Conservation (phyloP, 2,113 vertebrate genomes). For the Dromaius novaehollandiae region DNA sequence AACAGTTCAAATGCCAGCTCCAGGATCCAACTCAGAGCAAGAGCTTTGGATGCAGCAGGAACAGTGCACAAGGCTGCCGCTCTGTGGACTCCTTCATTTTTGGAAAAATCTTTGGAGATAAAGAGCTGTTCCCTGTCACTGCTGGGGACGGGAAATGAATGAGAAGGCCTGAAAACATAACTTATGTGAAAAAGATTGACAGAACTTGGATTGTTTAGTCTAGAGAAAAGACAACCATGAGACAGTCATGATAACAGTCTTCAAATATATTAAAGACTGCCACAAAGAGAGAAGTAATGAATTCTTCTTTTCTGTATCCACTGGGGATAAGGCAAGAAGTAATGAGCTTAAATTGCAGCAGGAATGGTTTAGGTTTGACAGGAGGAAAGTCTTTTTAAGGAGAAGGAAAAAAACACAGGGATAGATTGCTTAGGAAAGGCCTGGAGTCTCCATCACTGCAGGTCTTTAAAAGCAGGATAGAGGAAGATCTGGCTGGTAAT, state of each 20-base stretch:
- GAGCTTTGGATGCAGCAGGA: not conserved
- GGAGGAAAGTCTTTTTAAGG: conserved; percentile 20
- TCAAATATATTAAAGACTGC: conserved; percentile 40
- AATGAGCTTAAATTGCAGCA: conserved; percentile 51
- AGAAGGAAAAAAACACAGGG: not conserved
- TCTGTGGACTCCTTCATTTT: not conserved
- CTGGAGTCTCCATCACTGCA: not conserved
- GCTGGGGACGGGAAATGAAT: not conserved
- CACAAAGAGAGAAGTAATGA: conserved; percentile 37
- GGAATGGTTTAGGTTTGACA: conserved; percentile 18
- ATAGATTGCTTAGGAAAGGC: not conserved
- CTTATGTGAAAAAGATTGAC: conserved; percentile 46
- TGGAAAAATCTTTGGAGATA: not conserved
- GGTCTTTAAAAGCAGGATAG: not conserved
- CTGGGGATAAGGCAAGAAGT: conserved; percentile 44
- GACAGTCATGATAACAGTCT: conserved; percentile 55
- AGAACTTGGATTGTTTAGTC: conserved; percentile 64
- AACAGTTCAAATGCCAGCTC: not conserved
- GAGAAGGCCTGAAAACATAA: conserved; percentile 14
- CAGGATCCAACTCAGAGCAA: not conserved
- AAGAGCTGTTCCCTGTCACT: not conserved
- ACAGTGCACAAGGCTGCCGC: not conserved
- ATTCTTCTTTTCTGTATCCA: conserved; percentile 26
- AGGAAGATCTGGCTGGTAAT: not conserved
- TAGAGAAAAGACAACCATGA: conserved; percentile 58